Base-by-base conservation (phyloP, 2,797 vertebrate species). In the Psittacula echo region DNA sequence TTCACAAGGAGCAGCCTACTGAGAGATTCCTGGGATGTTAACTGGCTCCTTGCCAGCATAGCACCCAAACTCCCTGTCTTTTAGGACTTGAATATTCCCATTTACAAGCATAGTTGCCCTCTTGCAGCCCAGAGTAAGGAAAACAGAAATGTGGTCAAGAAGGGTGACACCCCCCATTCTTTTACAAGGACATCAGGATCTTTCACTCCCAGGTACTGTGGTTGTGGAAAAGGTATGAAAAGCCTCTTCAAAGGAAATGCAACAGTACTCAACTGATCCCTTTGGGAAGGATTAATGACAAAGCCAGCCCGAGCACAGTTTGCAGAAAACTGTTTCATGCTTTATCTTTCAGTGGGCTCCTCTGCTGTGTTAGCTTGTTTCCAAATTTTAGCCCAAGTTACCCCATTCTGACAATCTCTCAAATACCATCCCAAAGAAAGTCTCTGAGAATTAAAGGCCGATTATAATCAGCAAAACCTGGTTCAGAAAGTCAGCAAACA, bases 1-100 rank as follows among this genome's bases (percentile, higher is more conserved):
- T 83, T 97, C 94, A 89, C 32, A 56, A 93, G 83, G 50, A 95
- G 60, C 51, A 93, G 71, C 9, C 23, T 72, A 83, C 90, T 11
- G 10, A 61, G 11, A 85, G 19, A 77, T 64, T 85, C 62, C 27
- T 29, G 65, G 56, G 54, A 91, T 89, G 61, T 19, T 29, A 73
- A 51, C 32, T 83, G 45, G 27, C 16, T 80, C n/a, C 29, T 85
- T 68, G n/a, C 27, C 50, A 83, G 78, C n/a, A 65, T 10, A 7
- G 47, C 48, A 70, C 3, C 44, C 37, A 72, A 30, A 19, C 12
- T 83, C 42, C 30, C 3, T 74, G 7, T 51, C 39, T 34, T 21
- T 65, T 10, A 53, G 27, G n/a, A 66, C 48, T 39, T 66, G 16
- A 90, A 64, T 82, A 92, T 48, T 79, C 12, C 75, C 14, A 42